These are phyloP conservation scores for Armadillidium nasatum DNA, from an alignment of 1,140 invertebrate genomes.

Conservation along the genomic window DNA sequence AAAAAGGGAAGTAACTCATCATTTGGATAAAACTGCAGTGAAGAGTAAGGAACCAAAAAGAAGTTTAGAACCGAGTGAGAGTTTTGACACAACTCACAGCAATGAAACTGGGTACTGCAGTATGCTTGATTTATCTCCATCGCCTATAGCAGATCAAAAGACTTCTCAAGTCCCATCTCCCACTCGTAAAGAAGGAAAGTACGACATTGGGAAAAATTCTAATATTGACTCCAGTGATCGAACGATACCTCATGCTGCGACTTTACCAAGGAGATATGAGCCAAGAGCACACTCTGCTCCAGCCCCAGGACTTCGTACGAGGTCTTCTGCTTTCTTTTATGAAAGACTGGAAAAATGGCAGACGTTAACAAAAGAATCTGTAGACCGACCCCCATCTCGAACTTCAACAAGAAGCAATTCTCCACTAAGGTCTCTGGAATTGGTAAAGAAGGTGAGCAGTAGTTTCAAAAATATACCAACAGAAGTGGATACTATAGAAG, in stretches of 20 bases:
- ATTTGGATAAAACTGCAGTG: neutral
- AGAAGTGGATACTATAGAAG: conserved; percentile 24
- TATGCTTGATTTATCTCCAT: conserved; percentile 42
- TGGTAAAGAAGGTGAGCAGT: conserved; percentile 37
- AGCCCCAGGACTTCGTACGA: conserved; percentile 22
- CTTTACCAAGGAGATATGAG: neutral
- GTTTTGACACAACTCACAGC: conserved; percentile 44
- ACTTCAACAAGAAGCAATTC: conserved; percentile 35
- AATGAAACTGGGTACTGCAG: conserved; percentile 44
- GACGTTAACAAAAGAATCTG: conserved; percentile 32
- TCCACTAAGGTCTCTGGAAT: conserved; percentile 37
- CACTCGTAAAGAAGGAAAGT: neutral
- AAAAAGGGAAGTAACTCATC: conserved; percentile 26
- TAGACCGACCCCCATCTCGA: conserved; percentile 30
- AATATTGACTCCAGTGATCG: neutral
- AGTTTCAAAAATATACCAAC: conserved; percentile 40
- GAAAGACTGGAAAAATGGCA: conserved; percentile 43
- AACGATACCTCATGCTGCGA: neutral
- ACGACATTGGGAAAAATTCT: neutral
- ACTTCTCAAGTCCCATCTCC: conserved; percentile 1
- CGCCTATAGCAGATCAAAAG: conserved; percentile 35
- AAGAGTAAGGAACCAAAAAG: conserved; percentile 30
- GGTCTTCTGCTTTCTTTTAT: conserved; percentile 31
- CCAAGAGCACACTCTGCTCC: conserved; percentile 30
- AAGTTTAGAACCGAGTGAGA: conserved; percentile 42